Evolutionary conservation across 2,797 vertebrate genomes (phyloP).

Genomic region (Mus spretus): DNA sequence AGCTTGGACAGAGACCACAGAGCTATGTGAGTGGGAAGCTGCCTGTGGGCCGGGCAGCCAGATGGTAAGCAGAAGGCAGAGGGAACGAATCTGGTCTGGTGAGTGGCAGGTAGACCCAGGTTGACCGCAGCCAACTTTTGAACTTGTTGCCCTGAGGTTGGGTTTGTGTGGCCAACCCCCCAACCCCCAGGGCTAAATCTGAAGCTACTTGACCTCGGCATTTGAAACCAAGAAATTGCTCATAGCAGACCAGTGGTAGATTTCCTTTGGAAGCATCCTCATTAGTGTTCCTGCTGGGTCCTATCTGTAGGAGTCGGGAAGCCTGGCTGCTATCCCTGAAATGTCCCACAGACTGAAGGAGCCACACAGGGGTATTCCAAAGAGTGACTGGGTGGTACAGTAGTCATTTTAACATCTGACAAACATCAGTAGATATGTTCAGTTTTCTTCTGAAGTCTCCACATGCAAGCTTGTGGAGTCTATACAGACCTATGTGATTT

Average conservation of each 20-base stretch:
- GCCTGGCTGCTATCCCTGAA: neutral
- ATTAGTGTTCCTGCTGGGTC: neutral
- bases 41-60: neutral
- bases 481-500: fast-evolving
- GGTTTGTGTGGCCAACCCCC: neutral
- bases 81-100: neutral
- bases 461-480: fast-evolving
- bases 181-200: neutral
- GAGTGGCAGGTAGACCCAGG: too few species aligned
- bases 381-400: neutral
- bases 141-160: neutral
- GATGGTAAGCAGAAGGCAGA: neutral
- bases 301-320: neutral
- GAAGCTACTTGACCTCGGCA: neutral
- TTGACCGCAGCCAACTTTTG: neutral
- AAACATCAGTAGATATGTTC: neutral
- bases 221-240: neutral
- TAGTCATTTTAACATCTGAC: neutral
- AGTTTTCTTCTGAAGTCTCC: neutral
- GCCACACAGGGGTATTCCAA: neutral
- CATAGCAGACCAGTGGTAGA: neutral
- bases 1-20: neutral
- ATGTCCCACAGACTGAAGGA: neutral
- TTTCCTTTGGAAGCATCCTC: neutral
- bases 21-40: neutral